Evolutionary conservation across 2,888 invertebrate genomes (phyloP), one percentile per base, ranked within the genome.

Genomic region (Drosophila anceps): DNA sequence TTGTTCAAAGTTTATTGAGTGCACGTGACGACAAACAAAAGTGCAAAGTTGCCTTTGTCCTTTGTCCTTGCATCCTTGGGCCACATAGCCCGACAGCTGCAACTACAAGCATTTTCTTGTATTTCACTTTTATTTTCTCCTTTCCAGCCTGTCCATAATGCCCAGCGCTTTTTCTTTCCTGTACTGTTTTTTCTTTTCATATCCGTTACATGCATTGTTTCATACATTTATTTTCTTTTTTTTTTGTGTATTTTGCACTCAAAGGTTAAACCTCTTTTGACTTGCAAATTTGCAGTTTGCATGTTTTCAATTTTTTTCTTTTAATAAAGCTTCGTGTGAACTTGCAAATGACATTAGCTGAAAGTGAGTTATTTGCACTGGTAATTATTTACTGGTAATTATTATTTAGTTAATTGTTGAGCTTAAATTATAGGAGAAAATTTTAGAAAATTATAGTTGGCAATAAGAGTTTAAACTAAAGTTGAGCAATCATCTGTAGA

Each of bases 1-100:
- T 90, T 85, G 90, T 85, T 89, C 79, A 81, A 89, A 88, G 90
- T 88, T 89, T 88, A 89, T 89, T 88, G 90, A 85, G 87, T 84
- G 90, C 87, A 89, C 89, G 88, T 88, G 84, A 84, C 85, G 82
- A 80, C 84, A 88, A 89, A 89, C 85, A 88, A 86, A 88, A 86
- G 80, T 82, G 86, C 81, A 85, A 85, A 87, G 79, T 81, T 85
- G 68, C 70, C 70, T 67, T 71, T 69, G 73, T 69, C 68, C 74
- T 53, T 20, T 53, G 51, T 35, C 53, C 53, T 55, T 64, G 66
- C 53, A 44, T 74, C 59, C 71, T 43, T 37, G 29, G 59, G 31
- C 46, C 48, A 46, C 63, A 57, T 44, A 20, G 39, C 24, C 37
- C 4, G 37, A 31, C 60, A 39, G 18, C 48, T 31, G 41, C 41